Base-by-base conservation (phyloP, 2,797 vertebrate genomes). In the Enteromius paludinosus region DNA sequence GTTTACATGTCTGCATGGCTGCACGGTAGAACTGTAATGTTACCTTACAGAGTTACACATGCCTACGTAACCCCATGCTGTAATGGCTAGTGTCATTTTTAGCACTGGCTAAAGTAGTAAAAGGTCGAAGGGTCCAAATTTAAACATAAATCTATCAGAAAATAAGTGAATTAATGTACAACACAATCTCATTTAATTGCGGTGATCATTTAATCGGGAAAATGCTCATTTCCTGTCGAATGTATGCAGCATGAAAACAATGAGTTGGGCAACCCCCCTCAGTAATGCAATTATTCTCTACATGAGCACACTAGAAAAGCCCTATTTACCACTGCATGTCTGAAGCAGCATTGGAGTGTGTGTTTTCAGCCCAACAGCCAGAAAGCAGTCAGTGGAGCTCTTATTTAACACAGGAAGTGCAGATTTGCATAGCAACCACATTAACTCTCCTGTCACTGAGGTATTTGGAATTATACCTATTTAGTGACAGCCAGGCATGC, bases 391-490 rank as follows among this genome's bases (percentile, higher is more conserved):
- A 87, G 82, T 87, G 85, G 74, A 17, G 84, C 79, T 91, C 85
- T 81, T 85, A 90, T 92, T 93, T 90, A 89, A 89, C 83, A 87
- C 90, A 90, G 89, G 89, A 90, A 91, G 88, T 82, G 86, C 87
- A 89, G 86, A 87, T 94, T 93, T 93, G 91, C 93, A 93, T 93
- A 94, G 92, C 92, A 94, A 94, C 92, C 90, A 74, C 89, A 93
- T 93, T 91, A 90, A 82, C n/a, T 79, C 89, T 91, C 91, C 92
- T 91, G 92, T 93, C 91, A 90, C 88, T 90, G 89, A 88, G 70
- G 83, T 80, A 89, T 92, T 92, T 87, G 85, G 91, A 87, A 91
- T 93, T 92, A 92, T 91, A 88, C 83, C 78, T 35, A 12, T 52
- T 9, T 65, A 33, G 35, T 78, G 68, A 72, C 41, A 74, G 72